phyloP scores from a whole-genome alignment of 2,113 vertebrate species.

The Macrotis lagotis region DNA sequence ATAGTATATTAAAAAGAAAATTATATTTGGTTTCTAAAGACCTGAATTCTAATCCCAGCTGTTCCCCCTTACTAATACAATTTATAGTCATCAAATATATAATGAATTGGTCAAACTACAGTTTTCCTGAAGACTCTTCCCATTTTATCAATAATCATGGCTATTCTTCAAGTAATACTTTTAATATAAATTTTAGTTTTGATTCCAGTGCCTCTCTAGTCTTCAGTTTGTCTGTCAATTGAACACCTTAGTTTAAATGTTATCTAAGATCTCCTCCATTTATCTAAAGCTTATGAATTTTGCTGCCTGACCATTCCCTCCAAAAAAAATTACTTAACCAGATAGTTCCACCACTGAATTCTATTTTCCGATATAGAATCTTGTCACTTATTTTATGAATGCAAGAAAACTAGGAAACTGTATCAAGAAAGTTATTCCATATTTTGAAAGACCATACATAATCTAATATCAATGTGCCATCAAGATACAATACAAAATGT shows the following conservation, averaged over 20 bases:
- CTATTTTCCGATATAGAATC: not conserved
- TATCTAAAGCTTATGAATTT: not conserved
- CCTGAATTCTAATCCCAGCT: not conserved
- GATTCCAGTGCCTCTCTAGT: not conserved
- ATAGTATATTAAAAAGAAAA: not conserved
- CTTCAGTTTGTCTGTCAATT: not conserved
- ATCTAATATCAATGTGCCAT: not conserved
- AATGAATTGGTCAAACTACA: not conserved
- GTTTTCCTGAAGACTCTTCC: not conserved
- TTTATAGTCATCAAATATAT: not conserved
- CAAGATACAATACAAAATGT: not conserved
- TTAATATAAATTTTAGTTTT: not conserved
- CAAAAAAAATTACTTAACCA: not conserved
- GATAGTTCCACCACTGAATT: not conserved
- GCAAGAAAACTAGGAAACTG: not conserved
- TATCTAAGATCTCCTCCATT: not conserved
- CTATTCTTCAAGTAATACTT: not conserved
- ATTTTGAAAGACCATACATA: not conserved
- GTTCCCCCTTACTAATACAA: not conserved
- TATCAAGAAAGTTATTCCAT: not conserved
- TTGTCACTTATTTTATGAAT: not conserved
- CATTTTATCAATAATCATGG: not conserved
- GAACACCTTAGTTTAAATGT: not conserved
- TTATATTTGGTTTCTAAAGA: not conserved
- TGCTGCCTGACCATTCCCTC: not conserved